phyloP scores from a whole-genome alignment of 2,888 invertebrate genomes.

The Dinocampus coccinellae region DNA sequence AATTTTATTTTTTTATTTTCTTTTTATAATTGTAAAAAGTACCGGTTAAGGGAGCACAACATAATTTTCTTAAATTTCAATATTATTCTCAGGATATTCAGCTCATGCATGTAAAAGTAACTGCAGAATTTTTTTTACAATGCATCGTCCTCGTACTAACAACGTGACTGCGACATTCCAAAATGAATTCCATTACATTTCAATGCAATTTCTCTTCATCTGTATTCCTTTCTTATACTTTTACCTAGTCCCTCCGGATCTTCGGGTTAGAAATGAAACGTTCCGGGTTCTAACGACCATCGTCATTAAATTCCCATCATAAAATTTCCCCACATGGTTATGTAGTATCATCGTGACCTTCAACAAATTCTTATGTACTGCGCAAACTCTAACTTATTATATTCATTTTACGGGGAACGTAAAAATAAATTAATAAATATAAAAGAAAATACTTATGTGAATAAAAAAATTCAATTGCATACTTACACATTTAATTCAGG shows the following conservation, averaged over 20 bases:
- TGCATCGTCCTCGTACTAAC: not conserved
- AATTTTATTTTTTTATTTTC: not conserved
- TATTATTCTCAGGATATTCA: not conserved
- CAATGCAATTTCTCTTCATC: not conserved
- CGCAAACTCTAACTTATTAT: not conserved
- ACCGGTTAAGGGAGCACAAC: not conserved
- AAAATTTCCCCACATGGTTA: constrained; percentile 11
- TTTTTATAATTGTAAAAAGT: not conserved
- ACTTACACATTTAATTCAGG: not conserved
- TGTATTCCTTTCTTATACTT: not conserved
- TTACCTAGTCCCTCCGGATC: not conserved
- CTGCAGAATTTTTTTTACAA: not conserved
- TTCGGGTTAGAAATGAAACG: constrained; percentile 12
- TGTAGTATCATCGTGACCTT: constrained; percentile 22
- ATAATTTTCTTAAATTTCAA: not conserved
- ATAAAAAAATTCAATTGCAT: not conserved
- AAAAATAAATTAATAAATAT: not conserved
- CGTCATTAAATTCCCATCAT: constrained; percentile 35
- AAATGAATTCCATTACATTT: constrained; percentile 25
- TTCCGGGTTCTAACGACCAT: constrained; percentile 22
- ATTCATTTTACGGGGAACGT: no score
- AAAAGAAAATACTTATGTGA: not conserved
- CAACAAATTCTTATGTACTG: not conserved
- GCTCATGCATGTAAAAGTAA: not conserved
- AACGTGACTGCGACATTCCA: constrained; percentile 17